Evolutionary conservation across 2,113 vertebrate genomes (phyloP), one percentile per base, ranked within the genome.

Genomic region (Coreoperca whiteheadi): DNA sequence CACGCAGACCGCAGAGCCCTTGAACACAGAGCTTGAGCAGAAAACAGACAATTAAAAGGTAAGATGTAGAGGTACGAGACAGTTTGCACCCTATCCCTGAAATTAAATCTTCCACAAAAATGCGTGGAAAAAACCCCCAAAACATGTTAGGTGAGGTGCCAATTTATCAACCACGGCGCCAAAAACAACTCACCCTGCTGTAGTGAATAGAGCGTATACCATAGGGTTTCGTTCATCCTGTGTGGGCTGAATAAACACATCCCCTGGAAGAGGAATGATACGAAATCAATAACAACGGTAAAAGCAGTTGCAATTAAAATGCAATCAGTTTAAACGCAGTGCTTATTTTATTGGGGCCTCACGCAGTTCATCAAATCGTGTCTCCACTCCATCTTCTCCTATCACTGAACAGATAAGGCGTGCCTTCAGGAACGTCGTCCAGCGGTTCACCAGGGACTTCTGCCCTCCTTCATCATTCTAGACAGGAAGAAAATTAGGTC

Each of bases 351-450:
- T 51, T 14, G 77, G 4, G 37, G 68, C 81, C 95, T 96, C 88
- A 97, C 96, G 92, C 79, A 97, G 95, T 90, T 97, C 96, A 81
- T 97, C 96, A 67, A 97, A 97, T 14, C 95, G 94, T 0, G 96
- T 97, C 93, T 97, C 96, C 74, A 97, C 95, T 7, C 96, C 96
- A 4, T 97, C 96, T 2, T 94, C 93, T 23, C 96, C 96, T 15
- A 96, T 95, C 83, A 97, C 96, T 0, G 96, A 97, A 60, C 96
- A 97, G 83, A 97, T 95, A 5, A 97, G 94, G 2, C 96, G 94
- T 2, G 96, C 96, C 86, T 97, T 97, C 59, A 97, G 94, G 87
- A 96, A 97, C 0, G 96, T 97, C 0, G 96, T 97, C 96, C 96
- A 97, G 81, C 96, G 96, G 93, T 96, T 96, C 81, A 97, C 95